Conservation (phyloP, 2,113 vertebrate genomes). For the Pontoporia blainvillei region DNA sequence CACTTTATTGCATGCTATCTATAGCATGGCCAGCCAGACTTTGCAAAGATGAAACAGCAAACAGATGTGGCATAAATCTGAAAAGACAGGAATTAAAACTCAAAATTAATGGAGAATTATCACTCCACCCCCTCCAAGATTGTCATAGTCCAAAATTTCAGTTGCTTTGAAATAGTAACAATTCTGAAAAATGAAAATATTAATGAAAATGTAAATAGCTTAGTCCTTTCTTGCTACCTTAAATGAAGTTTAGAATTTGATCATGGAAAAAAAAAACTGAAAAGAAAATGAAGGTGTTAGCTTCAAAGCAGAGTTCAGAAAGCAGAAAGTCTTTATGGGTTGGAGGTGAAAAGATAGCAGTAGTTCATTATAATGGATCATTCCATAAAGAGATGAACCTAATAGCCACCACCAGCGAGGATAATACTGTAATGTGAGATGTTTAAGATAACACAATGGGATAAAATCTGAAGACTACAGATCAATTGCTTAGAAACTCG, state of each 20-base stretch:
- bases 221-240: not conserved
- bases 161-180: not conserved
- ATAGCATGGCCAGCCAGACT: not conserved
- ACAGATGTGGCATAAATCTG: not conserved
- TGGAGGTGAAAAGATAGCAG: not conserved
- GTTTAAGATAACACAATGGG: not conserved
- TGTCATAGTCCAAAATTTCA: not conserved
- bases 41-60: not conserved
- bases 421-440: not conserved
- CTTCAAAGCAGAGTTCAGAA: slow-evolving; percentile 13
- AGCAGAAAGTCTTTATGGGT: not conserved
- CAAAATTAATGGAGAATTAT: not conserved
- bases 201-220: not conserved
- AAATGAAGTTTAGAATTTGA: not conserved
- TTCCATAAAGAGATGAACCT: not conserved
- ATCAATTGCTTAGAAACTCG: not conserved
- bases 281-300: not conserved
- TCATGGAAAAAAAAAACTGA: not conserved
- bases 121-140: not conserved
- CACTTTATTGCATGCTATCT: not conserved
- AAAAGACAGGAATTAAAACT: not conserved
- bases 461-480: not conserved
- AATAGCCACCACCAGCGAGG: not conserved
- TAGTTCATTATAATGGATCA: not conserved
- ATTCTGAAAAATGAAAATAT: not conserved